Conservation (phyloP, 2,888 invertebrate species). For the Pandemis cinnamomeana region DNA sequence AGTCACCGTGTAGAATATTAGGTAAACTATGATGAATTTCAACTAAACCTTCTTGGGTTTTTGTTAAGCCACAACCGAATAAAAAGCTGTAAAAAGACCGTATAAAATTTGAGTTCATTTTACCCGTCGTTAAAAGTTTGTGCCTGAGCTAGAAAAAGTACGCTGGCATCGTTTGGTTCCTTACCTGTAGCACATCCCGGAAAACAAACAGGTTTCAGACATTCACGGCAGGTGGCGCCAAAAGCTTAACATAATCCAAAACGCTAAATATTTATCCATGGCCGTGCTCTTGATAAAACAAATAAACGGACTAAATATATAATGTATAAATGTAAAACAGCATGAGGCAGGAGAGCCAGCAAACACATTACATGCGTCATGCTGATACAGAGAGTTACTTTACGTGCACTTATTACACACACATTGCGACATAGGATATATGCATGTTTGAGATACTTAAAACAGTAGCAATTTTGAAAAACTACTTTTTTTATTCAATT, state of each 20-base stretch:
- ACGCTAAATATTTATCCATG: neutral
- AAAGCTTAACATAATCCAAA: neutral
- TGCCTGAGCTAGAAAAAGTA: neutral
- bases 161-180: neutral
- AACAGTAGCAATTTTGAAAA: no score
- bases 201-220: neutral
- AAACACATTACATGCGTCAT: constrained; percentile 56
- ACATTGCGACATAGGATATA: neutral
- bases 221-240: neutral
- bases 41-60: no score
- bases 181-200: neutral
- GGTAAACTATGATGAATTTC: no score
- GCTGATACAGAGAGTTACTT: constrained; percentile 45
- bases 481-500: no score
- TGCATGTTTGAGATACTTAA: neutral
- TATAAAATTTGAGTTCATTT: no score
- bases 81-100: no score
- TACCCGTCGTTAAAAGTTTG: neutral
- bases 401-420: neutral
- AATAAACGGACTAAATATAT: constrained; percentile 10
- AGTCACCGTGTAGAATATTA: no score
- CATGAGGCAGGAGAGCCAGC: constrained; percentile 51
- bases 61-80: no score
- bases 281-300: constrained; percentile 11
- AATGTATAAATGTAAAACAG: constrained; percentile 14